Conservation (phyloP, 2,113 vertebrate species). For the Sceloporus tristichus region DNA sequence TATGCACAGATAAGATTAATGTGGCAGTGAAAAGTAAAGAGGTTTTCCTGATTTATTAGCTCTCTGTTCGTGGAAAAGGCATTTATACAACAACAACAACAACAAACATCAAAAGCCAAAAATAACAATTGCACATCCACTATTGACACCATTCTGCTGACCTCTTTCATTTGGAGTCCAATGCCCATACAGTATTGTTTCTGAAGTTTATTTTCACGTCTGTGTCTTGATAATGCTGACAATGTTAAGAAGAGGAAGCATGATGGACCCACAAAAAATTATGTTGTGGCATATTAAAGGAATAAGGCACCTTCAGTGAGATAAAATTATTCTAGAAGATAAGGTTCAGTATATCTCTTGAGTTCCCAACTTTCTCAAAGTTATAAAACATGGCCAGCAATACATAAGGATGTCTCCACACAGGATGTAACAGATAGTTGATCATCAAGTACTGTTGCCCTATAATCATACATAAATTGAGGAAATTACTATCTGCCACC, state of each 20-base stretch:
- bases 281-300: not conserved
- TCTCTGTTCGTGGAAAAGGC: not conserved
- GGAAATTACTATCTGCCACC: no score
- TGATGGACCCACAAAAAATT: slow-evolving; percentile 1
- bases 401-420: not conserved
- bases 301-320: not conserved
- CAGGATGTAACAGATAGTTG: no score
- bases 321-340: not conserved
- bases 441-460: not conserved
- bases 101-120: slow-evolving; percentile 10
- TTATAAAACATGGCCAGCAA: not conserved
- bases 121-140: slow-evolving; percentile 32
- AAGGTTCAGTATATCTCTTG: not conserved
- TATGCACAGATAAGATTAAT: slow-evolving; percentile 50
- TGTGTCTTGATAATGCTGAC: slow-evolving; percentile 9
- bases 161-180: not conserved
- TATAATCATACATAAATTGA: no score
- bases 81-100: slow-evolving; percentile 1
- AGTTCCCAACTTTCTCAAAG: not conserved
- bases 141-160: slow-evolving; percentile 41
- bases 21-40: slow-evolving; percentile 24
- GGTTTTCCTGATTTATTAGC: slow-evolving; percentile 46
- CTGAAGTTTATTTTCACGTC: not conserved
- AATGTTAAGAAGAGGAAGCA: not conserved
- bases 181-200: accelerated